Evolutionary conservation across 2,888 invertebrate genomes (phyloP), one percentile per base, ranked within the genome.

Genomic region (Epiblema foenella): DNA sequence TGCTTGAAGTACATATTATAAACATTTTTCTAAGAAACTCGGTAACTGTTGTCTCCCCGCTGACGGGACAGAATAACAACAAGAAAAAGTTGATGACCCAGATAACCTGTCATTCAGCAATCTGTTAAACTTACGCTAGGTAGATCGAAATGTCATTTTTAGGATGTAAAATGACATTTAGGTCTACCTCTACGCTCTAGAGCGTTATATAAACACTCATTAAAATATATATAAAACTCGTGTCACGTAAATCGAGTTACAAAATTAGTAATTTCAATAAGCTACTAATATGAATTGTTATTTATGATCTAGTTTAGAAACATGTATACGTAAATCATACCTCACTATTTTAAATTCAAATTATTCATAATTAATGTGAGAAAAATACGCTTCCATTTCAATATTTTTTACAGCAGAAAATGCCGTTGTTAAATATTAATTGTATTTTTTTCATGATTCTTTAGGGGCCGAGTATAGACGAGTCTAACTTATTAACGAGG

Each of bases 311-410:
- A 70, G 75, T 29, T 73, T 90, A 90, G 85, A 83, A 93, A 89
- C 94, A 89, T 93, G 95, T 95, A 95, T 95, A 95, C 95, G 95
- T 95, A 95, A 94, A 86, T 85, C 88, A 94, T 95, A 95, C 94
- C 95, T 95, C 95, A 94, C 83, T 89, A 88, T 83, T 86, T 86
- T 85, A 85, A 86, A 84, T 81, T 83, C 80, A 78, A 78, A 78
- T 79, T 73, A 75, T 42, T 71, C 67, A 49, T 71, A 71, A 71
- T 66, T 54, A 66, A 42, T 65, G 59, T 66, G 70, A 71, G 62
- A 67, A 71, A 71, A 69, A 56, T 60, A 67, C 24, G 72, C 72
- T 51, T 68, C 64, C 54, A 59, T 49, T 74, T 57, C 17, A 20
- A 51, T 65, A 62, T 74, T 75, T 65, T 59, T 75, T 68, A 72